Conservation (phyloP, 2,113 vertebrate species). For the Parotia lawesii region DNA sequence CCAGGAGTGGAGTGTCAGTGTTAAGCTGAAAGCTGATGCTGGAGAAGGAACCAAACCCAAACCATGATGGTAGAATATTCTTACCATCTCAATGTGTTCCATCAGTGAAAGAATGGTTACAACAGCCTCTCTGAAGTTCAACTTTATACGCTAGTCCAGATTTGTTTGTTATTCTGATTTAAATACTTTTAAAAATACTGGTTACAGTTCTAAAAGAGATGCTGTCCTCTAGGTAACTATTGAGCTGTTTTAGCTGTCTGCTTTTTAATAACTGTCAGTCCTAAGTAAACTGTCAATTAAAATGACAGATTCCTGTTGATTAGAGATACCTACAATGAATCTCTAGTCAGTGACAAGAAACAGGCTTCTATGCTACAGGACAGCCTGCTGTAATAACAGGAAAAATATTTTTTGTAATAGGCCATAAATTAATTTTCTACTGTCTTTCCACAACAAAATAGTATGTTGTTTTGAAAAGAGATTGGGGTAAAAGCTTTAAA, state of each 20-base stretch:
- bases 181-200: neutral
- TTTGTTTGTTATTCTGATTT: neutral
- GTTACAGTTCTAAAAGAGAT: neutral
- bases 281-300: neutral
- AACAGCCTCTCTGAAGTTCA: neutral
- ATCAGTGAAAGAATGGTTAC: neutral
- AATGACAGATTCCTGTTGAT: neutral
- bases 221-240: neutral
- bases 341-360: neutral
- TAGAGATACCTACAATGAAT: neutral
- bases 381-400: neutral
- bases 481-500: neutral
- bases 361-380: neutral
- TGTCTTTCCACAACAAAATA: neutral
- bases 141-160: accelerated
- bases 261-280: neutral
- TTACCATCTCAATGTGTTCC: neutral
- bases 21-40: neutral
- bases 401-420: neutral
- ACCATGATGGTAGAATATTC: neutral
- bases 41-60: neutral
- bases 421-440: neutral
- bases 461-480: neutral
- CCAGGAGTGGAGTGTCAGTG: neutral
- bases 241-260: neutral